These are phyloP conservation scores for Atrichornis clamosus DNA, from an alignment of 2,113 vertebrate genomes.

Conservation along the genomic window DNA sequence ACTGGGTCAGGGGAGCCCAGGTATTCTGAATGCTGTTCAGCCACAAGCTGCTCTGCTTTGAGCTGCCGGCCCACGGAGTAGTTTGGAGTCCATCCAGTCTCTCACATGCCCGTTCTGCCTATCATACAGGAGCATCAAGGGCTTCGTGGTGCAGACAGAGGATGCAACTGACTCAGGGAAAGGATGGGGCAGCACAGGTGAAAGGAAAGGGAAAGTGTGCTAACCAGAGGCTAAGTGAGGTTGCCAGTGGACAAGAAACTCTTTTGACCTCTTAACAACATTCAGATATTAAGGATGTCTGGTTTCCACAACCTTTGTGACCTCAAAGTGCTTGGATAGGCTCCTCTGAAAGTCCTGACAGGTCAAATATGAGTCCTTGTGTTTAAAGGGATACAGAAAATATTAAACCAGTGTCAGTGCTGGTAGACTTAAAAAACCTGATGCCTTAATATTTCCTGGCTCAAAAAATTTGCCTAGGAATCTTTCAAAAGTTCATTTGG, in stretches of 20 bases:
- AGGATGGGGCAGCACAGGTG: not conserved
- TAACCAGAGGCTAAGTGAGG: not conserved
- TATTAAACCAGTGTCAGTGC: not conserved
- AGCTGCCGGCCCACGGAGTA: not conserved
- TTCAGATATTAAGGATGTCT: not conserved
- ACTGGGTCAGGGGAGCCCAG: not conserved
- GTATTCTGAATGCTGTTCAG: not conserved
- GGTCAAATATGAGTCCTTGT: not conserved
- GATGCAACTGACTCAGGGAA: not conserved
- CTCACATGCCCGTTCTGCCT: not conserved
- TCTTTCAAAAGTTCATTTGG: not conserved
- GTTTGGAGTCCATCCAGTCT: not conserved
- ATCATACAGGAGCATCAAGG: not conserved
- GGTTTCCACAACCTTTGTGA: not conserved
- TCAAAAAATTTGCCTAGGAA: constrained; percentile 1
- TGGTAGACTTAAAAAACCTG: not conserved
- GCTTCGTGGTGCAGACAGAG: not conserved
- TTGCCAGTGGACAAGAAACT: not conserved
- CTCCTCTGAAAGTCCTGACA: not conserved
- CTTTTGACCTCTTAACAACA: not conserved
- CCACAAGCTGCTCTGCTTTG: not conserved
- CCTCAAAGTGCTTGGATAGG: not conserved
- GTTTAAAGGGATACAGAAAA: not conserved
- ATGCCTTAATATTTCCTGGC: not conserved
- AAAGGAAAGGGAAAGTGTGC: not conserved